Evolutionary conservation across 2,113 vertebrate species (phyloP).

Genomic region (Catharus bicknelli): DNA sequence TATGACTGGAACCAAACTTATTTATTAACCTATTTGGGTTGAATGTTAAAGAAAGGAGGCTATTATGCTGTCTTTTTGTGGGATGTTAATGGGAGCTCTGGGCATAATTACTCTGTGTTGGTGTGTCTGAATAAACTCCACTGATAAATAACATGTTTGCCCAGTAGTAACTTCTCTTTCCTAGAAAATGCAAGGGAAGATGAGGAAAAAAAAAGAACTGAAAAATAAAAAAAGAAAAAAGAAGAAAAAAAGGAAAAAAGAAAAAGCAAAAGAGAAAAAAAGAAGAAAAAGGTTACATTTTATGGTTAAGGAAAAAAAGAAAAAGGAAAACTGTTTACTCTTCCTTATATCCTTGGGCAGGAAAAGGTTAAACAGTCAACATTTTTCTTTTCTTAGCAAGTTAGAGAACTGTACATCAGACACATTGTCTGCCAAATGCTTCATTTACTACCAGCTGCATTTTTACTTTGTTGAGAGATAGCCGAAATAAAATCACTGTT

Average conservation of each 20-base stretch:
- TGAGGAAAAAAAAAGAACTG: neutral
- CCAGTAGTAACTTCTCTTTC: constrained; percentile 27
- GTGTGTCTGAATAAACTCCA: constrained; percentile 58
- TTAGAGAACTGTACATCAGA: constrained; percentile 62
- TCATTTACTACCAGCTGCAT: constrained; percentile 76
- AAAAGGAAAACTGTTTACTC: neutral
- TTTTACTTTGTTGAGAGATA: constrained; percentile 70
- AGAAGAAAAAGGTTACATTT: neutral
- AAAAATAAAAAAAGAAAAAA: rapidly evolving
- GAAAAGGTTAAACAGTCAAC: constrained; percentile 66
- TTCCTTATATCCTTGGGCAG: constrained; percentile 32
- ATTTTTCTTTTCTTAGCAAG: constrained; percentile 59
- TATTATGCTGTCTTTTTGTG: constrained; percentile 62
- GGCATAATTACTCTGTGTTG: constrained; percentile 65
- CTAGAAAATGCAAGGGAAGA: neutral
- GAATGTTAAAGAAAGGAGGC: constrained; percentile 57
- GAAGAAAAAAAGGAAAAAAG: rapidly evolving
- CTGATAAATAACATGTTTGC: constrained; percentile 52
- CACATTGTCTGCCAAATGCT: constrained; percentile 73
- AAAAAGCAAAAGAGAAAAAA: rapidly evolving
- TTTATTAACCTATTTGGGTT: constrained; percentile 62
- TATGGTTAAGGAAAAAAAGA: neutral
- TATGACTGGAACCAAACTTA: constrained; percentile 60
- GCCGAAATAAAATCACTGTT: constrained; percentile 75
- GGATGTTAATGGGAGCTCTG: constrained; percentile 61